Evolutionary conservation across 2,113 vertebrate genomes (phyloP).

Genomic region (Apus apus): DNA sequence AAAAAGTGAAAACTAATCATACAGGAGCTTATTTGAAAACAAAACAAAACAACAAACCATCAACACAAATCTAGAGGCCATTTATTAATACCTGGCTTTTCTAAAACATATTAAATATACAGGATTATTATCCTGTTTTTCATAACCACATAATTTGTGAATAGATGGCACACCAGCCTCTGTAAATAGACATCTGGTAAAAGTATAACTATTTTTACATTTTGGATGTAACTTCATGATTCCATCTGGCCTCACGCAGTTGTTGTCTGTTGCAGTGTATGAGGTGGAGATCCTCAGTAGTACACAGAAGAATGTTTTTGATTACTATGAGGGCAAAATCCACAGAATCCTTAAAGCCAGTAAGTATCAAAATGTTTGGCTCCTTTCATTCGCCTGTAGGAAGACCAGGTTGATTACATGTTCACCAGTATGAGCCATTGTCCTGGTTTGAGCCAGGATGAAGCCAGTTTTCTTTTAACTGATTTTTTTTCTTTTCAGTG

Average conservation of each 20-base stretch:
- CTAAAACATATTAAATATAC: neutral
- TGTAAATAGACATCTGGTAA: neutral
- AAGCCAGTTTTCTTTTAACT: no score
- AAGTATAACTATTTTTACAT: neutral
- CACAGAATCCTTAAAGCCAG: conserved; percentile 61
- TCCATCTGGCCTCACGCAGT: neutral
- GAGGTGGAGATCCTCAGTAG: conserved; percentile 54
- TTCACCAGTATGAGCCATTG: neutral
- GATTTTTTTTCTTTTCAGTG: no score
- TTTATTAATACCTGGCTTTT: neutral
- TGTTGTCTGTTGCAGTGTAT: conserved; percentile 50
- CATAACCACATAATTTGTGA: neutral
- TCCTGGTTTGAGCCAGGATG: no score
- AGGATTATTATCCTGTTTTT: neutral
- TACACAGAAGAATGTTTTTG: conserved; percentile 70
- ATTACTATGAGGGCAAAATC: conserved; percentile 52
- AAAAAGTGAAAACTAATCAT: neutral
- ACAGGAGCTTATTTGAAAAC: neutral
- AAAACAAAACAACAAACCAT: neutral
- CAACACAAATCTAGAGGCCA: neutral
- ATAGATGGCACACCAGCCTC: neutral
- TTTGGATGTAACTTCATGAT: neutral
- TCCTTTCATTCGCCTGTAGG: neutral
- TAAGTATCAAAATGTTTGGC: conserved; percentile 43
- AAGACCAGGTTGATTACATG: neutral